These are phyloP conservation scores for Actinernus sp. DNA, from an alignment of 92 coral and sea anemone species.

Conservation along the genomic window DNA sequence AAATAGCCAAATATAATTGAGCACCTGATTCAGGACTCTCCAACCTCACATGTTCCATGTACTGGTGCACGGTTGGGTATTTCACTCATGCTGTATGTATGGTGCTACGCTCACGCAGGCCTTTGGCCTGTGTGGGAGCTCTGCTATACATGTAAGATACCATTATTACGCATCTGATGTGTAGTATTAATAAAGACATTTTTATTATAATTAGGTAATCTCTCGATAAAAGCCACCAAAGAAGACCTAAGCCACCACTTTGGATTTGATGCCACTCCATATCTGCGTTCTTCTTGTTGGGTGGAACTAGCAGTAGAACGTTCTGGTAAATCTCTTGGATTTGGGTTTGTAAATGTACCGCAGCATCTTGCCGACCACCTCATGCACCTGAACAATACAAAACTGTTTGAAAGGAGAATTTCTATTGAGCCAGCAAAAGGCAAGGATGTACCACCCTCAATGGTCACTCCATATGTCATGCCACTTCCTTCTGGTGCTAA, in stretches of 20 bases:
- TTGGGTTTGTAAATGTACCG: slow-evolving; percentile 89
- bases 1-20: too few species aligned
- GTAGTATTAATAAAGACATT: too few species aligned
- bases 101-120: too few species aligned
- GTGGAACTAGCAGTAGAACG: slow-evolving; percentile 81
- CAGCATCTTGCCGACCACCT: slow-evolving; percentile 83
- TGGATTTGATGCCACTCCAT: slow-evolving; percentile 89
- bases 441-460: slow-evolving; percentile 44
- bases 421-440: slow-evolving; percentile 81
- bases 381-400: slow-evolving; percentile 80
- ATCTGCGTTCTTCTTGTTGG: slow-evolving; percentile 88
- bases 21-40: too few species aligned
- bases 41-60: too few species aligned
- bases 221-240: slow-evolving; percentile 78
- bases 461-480: slow-evolving; percentile 28
- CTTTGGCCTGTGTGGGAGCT: too few species aligned
- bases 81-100: too few species aligned
- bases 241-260: slow-evolving; percentile 83
- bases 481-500: slow-evolving; percentile 20
- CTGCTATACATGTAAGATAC: too few species aligned
- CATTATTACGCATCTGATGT: too few species aligned
- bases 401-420: slow-evolving; percentile 76
- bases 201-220: slow-evolving; percentile 67
- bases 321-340: slow-evolving; percentile 78
- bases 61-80: too few species aligned